Base-by-base conservation (phyloP, 2,113 vertebrate genomes). In the Canis aureus region DNA sequence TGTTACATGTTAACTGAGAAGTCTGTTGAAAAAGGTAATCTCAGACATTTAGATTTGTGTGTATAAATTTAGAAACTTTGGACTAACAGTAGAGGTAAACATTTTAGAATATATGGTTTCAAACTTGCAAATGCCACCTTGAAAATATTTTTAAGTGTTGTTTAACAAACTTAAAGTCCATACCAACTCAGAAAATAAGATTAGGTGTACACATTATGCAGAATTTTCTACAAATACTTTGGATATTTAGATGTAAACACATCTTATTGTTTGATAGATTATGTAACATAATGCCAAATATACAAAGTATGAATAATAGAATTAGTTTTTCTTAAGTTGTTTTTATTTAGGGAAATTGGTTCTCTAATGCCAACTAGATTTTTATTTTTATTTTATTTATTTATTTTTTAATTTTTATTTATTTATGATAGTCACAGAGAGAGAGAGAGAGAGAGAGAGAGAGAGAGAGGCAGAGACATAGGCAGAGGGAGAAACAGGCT, bases 51-150 rank as follows among this genome's bases (percentile, higher is more conserved):
- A 74, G 15, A 89, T 93, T 88, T 82, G 15, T 69, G 43, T 93
- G 23, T 95, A 23, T 89, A 94, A 74, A 85, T 84, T 84, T 89
- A 97, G 82, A 66, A 95, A 59, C 19, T 78, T 90, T 83, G 49
- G 53, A 91, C n/a, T 91, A 91, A n/a, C 4, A 76, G 17, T 60
- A 93, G 55, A 11, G 8, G 12, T 94, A 89, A 91, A 64, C n/a
- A 76, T 88, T 93, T 88, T 91, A 83, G 67, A 67, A 89, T 83
- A 82, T 51, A 64, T 0, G 22, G 95, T 76, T 93, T n/a, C 15
- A 81, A 74, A 89, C 22, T 35, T 35, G 35, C 35, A 35, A 35
- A 35, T 35, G 35, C 35, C 35, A 35, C 35, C 35, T 35, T 35
- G 35, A 35, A 35, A 35, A 35, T 35, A 35, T 35, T 35, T 35